Percentiles rank a stretch among this genome's conserved stretches.
Conservation (phyloP, 2,888 invertebrate genomes). For the Cantharis rustica region DNA sequence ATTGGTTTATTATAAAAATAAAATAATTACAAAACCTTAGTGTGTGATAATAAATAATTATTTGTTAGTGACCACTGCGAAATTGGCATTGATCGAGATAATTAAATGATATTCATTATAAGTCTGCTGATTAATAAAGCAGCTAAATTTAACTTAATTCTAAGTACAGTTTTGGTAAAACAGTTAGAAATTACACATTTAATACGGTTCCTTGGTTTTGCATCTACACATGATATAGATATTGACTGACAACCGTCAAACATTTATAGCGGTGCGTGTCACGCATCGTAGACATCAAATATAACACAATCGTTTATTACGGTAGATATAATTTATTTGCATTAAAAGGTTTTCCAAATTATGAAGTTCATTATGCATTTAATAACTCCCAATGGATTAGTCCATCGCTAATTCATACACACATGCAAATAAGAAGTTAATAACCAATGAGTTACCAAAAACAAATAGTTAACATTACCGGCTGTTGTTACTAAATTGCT, state of each 20-base stretch:
- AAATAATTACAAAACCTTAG: too few species aligned
- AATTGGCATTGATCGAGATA: too few species aligned
- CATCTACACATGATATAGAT: slow-evolving; percentile 6
- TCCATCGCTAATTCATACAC: neutral
- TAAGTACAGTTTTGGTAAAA: slow-evolving; percentile 16
- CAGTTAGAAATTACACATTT: slow-evolving; percentile 20
- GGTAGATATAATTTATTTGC: slow-evolving; percentile 9
- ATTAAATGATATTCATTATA: neutral
- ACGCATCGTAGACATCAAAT: slow-evolving; percentile 9
- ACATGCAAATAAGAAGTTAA: neutral
- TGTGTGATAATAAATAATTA: too few species aligned
- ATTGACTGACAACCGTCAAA: slow-evolving; percentile 27
- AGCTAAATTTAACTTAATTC: neutral
- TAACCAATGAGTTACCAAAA: neutral
- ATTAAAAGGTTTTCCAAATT: neutral
- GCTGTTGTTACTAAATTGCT: neutral
- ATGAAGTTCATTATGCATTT: neutral
- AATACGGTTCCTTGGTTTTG: slow-evolving; percentile 19
- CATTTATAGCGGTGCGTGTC: slow-evolving; percentile 18
- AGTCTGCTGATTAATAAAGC: neutral
- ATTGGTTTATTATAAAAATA: too few species aligned
- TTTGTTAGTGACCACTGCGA: too few species aligned
- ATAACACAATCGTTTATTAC: slow-evolving; percentile 15
- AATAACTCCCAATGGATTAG: neutral
- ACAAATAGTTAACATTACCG: neutral